These are phyloP conservation scores for Dryoscopus gambensis DNA, from an alignment of 2,113 vertebrate species.

Conservation along the genomic window DNA sequence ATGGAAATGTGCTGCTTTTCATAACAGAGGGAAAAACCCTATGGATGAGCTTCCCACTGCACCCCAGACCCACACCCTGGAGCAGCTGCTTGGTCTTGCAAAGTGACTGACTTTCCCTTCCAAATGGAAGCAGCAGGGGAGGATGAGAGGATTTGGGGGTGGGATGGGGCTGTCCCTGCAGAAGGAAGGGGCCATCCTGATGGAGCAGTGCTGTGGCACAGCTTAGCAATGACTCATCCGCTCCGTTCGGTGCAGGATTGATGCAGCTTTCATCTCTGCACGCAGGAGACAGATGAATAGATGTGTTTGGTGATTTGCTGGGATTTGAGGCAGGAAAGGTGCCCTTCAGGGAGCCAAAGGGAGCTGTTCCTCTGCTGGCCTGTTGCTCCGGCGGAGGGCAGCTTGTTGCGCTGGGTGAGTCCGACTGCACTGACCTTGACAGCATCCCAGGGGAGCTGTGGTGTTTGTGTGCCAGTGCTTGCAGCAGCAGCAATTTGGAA, in stretches of 20 bases:
- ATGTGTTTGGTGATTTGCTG: not conserved
- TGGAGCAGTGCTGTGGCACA: not conserved
- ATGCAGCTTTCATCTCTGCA: not conserved
- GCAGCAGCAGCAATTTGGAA: not conserved
- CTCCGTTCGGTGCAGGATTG: not conserved
- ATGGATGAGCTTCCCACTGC: not conserved
- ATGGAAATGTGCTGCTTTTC: not conserved
- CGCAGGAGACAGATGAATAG: not conserved
- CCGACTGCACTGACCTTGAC: not conserved
- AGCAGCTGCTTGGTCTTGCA: not conserved
- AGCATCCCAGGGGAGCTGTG: not conserved
- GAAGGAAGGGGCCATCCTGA: not conserved
- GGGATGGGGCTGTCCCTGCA: not conserved
- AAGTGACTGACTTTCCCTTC: not conserved
- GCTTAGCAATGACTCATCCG: conserved; percentile 9
- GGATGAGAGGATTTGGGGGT: not conserved
- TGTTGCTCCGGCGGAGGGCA: not conserved
- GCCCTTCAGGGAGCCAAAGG: not conserved
- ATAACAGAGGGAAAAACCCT: not conserved
- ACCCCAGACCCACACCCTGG: not conserved
- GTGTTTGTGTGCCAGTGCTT: not conserved
- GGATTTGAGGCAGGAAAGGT: not conserved
- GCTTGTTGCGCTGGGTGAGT: not conserved
- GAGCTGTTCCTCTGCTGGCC: not conserved
- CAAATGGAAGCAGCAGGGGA: not conserved